A percentile compares a stretch with the other conserved stretches of the same genome.
Evolutionary conservation across 2,113 vertebrate genomes (phyloP).

Genomic region (Cynoglossus semilaevis): DNA sequence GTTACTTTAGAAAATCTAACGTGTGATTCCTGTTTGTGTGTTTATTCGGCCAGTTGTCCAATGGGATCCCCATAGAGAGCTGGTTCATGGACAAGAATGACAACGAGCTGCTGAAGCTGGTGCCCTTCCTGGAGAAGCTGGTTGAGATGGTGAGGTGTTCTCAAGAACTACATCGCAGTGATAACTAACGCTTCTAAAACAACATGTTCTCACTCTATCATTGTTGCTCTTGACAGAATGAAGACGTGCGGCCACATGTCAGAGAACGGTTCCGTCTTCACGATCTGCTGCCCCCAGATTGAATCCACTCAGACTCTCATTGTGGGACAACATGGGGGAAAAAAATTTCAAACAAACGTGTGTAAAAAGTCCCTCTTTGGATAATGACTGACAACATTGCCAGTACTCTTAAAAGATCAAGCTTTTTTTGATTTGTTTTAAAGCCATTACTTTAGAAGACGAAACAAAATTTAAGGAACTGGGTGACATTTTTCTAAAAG

Average conservation of each 20-base stretch:
- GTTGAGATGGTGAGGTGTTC: constrained; percentile 88
- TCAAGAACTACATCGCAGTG: background rate
- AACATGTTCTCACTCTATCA: background rate
- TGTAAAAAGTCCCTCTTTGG: constrained; percentile 81
- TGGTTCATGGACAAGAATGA: constrained; percentile 99
- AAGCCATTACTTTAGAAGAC: constrained; percentile 78
- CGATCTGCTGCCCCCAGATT: constrained; percentile 95
- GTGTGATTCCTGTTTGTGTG: background rate
- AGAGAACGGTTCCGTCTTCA: constrained; percentile 97
- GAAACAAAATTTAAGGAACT: constrained; percentile 56
- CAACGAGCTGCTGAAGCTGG: constrained; percentile 97
- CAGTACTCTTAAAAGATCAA: constrained; percentile 89
- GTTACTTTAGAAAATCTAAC: background rate
- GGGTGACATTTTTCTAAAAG: constrained; percentile 58
- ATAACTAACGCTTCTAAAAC: background rate
- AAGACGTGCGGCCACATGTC: constrained; percentile 97
- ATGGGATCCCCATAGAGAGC: constrained; percentile 99
- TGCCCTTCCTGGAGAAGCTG: constrained; percentile 98
- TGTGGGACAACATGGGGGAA: constrained; percentile 50
- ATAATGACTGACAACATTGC: constrained; percentile 90
- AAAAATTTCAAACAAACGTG: constrained; percentile 44
- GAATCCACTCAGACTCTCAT: constrained; percentile 56
- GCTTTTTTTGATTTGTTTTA: constrained; percentile 40
- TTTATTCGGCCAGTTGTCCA: constrained; percentile 83
- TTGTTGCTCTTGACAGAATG: constrained; percentile 77